These are phyloP conservation scores for Calliphora vomitoria DNA, from an alignment of 2,888 invertebrate species.

Conservation along the genomic window DNA sequence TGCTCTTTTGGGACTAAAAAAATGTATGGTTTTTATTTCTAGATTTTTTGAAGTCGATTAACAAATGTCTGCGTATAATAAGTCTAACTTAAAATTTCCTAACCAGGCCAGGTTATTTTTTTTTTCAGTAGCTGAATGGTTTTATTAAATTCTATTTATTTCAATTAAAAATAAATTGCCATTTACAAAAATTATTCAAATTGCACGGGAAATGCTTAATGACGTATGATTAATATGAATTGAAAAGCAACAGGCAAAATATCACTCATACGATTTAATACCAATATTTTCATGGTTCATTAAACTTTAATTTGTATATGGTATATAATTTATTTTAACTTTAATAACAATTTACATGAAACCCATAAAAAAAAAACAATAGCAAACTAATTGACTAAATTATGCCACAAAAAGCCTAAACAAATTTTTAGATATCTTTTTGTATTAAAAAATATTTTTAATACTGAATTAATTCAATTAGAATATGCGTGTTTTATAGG, in stretches of 20 bases:
- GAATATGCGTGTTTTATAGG: slow-evolving; percentile 31
- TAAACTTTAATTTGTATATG: slow-evolving; percentile 10
- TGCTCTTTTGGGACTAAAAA: too few relatives aligned
- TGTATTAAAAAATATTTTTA: background rate
- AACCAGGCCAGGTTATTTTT: too few relatives aligned
- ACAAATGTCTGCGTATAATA: too few relatives aligned
- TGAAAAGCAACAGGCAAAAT: background rate
- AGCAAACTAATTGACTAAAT: background rate
- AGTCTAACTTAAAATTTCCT: too few relatives aligned
- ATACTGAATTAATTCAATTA: slow-evolving; percentile 34
- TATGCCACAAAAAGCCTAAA: background rate
- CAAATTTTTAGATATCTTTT: too few relatives aligned
- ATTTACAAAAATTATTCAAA: background rate
- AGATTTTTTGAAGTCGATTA: too few relatives aligned
- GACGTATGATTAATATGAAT: slow-evolving; percentile 33
- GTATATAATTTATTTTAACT: slow-evolving; percentile 11
- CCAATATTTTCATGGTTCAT: slow-evolving; percentile 45
- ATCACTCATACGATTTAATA: slow-evolving; percentile 10
- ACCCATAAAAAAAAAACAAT: background rate
- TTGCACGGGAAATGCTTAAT: background rate
- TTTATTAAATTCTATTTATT: too few relatives aligned
- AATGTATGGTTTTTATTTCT: too few relatives aligned
- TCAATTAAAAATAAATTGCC: too few relatives aligned
- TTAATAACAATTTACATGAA: background rate
- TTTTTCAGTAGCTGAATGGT: too few relatives aligned